Evolutionary conservation across 2,113 vertebrate species (phyloP), one percentile per base, ranked within the genome.

Genomic region (Henicopernis longicauda): DNA sequence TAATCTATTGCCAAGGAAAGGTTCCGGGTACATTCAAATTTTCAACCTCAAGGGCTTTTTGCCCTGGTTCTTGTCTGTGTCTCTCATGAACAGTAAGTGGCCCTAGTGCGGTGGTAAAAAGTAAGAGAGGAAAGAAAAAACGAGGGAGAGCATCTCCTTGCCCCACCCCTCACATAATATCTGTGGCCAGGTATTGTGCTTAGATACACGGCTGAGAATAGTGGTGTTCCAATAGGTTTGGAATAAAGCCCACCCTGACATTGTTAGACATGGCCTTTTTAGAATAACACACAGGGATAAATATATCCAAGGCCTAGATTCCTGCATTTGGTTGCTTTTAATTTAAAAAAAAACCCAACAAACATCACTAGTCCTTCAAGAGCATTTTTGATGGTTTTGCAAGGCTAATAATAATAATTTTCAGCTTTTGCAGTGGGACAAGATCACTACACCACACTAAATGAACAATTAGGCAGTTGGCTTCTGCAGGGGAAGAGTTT

Each of bases 81-180:
- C 57, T 45, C 45, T n/a, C 3, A 16, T 1, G 20, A 59, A 42
- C 3, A 16, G 19, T 26, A 13, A 11, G 16, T 42, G 34, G 22
- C 21, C 3, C 2, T 3, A 26, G 55, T 8, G 31, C 54, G 50
- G n/a, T 12, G 49, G 32, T 50, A 32, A 31, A 38, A 76, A 20
- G 7, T 6, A 45, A 25, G 66, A 44, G 21, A 21, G 1, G 8
- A 47, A 77, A 47, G 63, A 38, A 49, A 49, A 52, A 72, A 2
- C 11, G 13, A 38, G 22, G 36, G 55, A 2, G 8, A 3, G 18
- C 8, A 8, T 62, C 13, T 17, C 31, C 16, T 18, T 11, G 16
- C 32, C n/a, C 44, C 3, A 7, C 19, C 67, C 34, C 20, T 45
- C 13, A 6, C 4, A 4, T 23, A 6, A 2, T 5, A 8, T 3